Base-by-base conservation (phyloP, 2,888 invertebrate genomes). In the Minunthozetes semirufus region DNA sequence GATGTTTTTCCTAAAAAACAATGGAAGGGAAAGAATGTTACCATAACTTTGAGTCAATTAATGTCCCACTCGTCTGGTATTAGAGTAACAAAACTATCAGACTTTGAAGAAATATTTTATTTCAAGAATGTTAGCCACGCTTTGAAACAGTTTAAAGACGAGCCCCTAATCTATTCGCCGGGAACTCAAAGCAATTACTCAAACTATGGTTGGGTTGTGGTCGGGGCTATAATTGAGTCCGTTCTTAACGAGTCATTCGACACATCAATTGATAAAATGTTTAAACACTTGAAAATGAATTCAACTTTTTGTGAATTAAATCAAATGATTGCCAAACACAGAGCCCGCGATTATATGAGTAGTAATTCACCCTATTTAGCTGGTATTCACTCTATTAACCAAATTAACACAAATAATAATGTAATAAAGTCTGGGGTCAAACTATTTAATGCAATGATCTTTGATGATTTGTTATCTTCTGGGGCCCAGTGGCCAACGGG, bases 21-120 rank as follows among this genome's bases (percentile, higher is more conserved):
- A 33, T 73, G 66, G 61, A 33, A 63, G 9, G 19, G 19, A 17
- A 68, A 73, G 25, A 13, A 25, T 6, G 71, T 59, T 2, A 46
- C 19, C n/a, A 66, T 73, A 8, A 73, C 73, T 13, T 19, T 73
- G 6, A 13, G 33, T 13, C 73, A 73, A n/a, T 17, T 73, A 15
- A 42, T 73, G 56, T 63, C 48, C 9, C 73, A 73, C 33, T 29
- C 61, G 22, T 3, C 73, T 4, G 73, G 73, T 25, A 1, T 63
- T 25, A 22, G 27, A 2, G 29, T 33, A 6, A 73, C 50, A 8
- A 66, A 56, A 48, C n/a, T n/a, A n/a, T n/a, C n/a, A n/a, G n/a
- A n/a, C n/a, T 25, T 11, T 22, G 15, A 6, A 6, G 59, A 59
- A 22, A 22, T 15, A 3, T 22, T 59, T 25, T 11, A 22, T 22